Conservation (phyloP, 2,113 vertebrate genomes). For the Pyxicephalus adspersus region DNA sequence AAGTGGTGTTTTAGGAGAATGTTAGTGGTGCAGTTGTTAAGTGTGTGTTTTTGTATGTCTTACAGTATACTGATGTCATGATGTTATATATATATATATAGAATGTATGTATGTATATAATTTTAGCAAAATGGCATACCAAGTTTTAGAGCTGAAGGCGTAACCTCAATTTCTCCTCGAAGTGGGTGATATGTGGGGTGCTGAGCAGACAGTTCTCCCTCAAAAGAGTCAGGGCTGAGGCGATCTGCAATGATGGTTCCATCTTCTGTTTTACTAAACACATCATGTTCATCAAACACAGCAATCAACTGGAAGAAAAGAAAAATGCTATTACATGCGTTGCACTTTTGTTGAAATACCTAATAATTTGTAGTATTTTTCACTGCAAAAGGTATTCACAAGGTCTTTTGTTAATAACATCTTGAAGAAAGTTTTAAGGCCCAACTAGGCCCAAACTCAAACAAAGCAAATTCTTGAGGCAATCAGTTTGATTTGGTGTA, state of each 20-base stretch:
- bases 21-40: too few species aligned
- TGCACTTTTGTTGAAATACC: neutral
- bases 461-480: too few species aligned
- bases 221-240: slow-evolving; percentile 84
- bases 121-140: slow-evolving; percentile 81
- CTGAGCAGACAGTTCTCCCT: slow-evolving; percentile 77
- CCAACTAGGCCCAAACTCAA: too few species aligned
- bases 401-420: too few species aligned
- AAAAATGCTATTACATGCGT: neutral
- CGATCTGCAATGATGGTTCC: slow-evolving; percentile 68
- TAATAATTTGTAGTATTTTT: neutral
- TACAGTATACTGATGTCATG: too few species aligned
- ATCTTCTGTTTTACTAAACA: slow-evolving; percentile 73
- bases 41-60: too few species aligned
- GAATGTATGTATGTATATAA: too few species aligned
- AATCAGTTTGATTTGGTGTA: too few species aligned
- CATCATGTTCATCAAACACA: slow-evolving; percentile 91
- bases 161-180: slow-evolving; percentile 93
- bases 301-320: slow-evolving; percentile 85
- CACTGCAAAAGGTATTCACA: too few species aligned
- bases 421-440: too few species aligned
- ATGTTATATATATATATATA: too few species aligned
- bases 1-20: too few species aligned
- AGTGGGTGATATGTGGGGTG: slow-evolving; percentile 87
- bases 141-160: slow-evolving; percentile 86